Percentiles rank a stretch among this genome's conserved stretches.
Conservation (phyloP, 2,797 vertebrate species). For the Helostoma temminkii region DNA sequence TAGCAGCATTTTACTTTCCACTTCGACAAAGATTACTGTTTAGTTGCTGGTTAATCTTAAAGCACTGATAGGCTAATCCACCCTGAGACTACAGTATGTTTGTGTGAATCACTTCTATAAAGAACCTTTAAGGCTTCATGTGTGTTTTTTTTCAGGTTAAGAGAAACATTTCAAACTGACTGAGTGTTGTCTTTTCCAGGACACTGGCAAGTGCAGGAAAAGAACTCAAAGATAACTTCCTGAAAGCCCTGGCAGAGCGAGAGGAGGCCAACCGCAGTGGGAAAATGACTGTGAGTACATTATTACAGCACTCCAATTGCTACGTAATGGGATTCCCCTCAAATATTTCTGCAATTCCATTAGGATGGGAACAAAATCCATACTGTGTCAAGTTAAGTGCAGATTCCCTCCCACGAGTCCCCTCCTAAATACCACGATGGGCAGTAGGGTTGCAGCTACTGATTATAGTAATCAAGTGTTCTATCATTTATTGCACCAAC, state of each 20-base stretch:
- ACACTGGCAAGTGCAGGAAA: constrained; percentile 86
- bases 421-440: constrained; percentile 33
- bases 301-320: constrained; percentile 79
- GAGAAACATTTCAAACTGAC: constrained; percentile 81
- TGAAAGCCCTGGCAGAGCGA: constrained; percentile 86
- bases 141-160: constrained; percentile 56
- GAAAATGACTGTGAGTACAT: constrained; percentile 89
- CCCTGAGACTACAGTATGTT: constrained; percentile 25
- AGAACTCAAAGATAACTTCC: constrained; percentile 88
- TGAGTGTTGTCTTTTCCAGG: constrained; percentile 85
- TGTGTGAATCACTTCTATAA: constrained; percentile 51
- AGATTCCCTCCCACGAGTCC: constrained; percentile 33
- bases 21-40: background rate
- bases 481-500: too few relatives aligned
- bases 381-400: constrained; percentile 75
- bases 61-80: constrained; percentile 26
- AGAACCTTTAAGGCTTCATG: constrained; percentile 65
- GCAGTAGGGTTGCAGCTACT: background rate
- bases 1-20: background rate
- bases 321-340: constrained; percentile 85
- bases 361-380: constrained; percentile 79
- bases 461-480: background rate
- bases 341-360: constrained; percentile 81
- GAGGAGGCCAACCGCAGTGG: constrained; percentile 89
- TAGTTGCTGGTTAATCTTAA: constrained; percentile 19